phyloP scores from a whole-genome alignment of 2,113 vertebrate genomes.

The Peucedramus taeniatus region DNA sequence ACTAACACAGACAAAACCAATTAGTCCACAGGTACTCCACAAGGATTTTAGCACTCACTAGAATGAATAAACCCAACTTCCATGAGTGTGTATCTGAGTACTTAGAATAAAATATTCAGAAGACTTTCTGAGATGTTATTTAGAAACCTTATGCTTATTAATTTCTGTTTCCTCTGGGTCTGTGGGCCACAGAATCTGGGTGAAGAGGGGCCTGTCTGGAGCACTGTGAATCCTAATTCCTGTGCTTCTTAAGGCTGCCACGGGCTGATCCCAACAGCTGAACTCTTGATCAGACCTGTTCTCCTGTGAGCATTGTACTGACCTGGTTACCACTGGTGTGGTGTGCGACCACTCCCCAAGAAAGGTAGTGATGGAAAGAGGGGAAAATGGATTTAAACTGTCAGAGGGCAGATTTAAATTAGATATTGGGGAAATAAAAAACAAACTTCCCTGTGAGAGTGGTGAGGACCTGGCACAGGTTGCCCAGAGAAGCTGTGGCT shows the following conservation, averaged over 20 bases:
- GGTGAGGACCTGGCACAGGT: not conserved
- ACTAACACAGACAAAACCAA: conserved; percentile 38
- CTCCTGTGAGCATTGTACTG: not conserved
- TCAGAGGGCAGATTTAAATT: not conserved
- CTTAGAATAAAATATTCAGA: conserved; percentile 36
- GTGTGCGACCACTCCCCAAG: not conserved
- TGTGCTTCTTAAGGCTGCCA: not conserved
- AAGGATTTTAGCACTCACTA: not conserved
- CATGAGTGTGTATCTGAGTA: not conserved
- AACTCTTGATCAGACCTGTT: not conserved
- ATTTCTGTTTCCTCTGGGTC: not conserved
- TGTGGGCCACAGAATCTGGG: not conserved
- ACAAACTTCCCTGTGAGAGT: not conserved
- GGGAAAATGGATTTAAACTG: not conserved
- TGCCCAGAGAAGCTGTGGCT: not conserved
- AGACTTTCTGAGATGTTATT: not conserved
- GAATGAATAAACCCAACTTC: not conserved
- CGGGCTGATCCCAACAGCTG: not conserved
- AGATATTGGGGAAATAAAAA: not conserved
- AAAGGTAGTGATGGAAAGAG: too few relatives aligned
- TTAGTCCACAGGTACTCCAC: conserved; percentile 21
- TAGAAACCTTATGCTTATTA: not conserved
- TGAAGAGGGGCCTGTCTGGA: not conserved
- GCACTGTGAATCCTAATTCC: not conserved
- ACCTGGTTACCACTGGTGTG: not conserved